phyloP scores from a whole-genome alignment of 2,113 vertebrate genomes.

The Paradisaea rubra region DNA sequence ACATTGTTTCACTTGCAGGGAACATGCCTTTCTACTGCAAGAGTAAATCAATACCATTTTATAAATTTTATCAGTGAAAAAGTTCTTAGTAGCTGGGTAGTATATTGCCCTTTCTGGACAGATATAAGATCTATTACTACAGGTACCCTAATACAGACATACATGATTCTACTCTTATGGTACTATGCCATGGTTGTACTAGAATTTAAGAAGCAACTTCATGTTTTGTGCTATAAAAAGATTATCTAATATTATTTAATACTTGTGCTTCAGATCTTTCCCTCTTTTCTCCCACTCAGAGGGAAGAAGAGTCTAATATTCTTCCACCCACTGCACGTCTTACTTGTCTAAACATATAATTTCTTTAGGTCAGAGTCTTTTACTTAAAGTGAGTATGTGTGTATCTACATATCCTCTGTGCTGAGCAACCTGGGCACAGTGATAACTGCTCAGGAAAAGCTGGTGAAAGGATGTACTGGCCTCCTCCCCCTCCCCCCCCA shows the following conservation, averaged over 20 bases:
- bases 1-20: not conserved
- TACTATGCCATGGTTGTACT: not conserved
- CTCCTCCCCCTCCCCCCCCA: not conserved
- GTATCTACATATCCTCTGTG: not conserved
- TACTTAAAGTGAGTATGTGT: not conserved
- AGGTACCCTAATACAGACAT: not conserved
- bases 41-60: constrained; percentile 38
- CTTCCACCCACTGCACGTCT: not conserved
- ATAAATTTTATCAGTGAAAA: constrained; percentile 16
- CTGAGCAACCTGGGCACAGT: not conserved
- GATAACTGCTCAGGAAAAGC: not conserved
- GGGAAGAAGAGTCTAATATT: not conserved
- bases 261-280: not conserved
- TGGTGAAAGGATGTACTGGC: not conserved
- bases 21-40: not conserved
- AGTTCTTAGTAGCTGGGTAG: not conserved
- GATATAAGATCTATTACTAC: not conserved
- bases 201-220: not conserved
- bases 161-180: not conserved
- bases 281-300: not conserved
- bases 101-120: constrained; percentile 1
- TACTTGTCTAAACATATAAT: constrained; percentile 5
- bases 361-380: not conserved
- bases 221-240: not conserved
- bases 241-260: constrained; percentile 15